phyloP scores from a whole-genome alignment of 2,113 vertebrate species.

The Myocastor coypus region DNA sequence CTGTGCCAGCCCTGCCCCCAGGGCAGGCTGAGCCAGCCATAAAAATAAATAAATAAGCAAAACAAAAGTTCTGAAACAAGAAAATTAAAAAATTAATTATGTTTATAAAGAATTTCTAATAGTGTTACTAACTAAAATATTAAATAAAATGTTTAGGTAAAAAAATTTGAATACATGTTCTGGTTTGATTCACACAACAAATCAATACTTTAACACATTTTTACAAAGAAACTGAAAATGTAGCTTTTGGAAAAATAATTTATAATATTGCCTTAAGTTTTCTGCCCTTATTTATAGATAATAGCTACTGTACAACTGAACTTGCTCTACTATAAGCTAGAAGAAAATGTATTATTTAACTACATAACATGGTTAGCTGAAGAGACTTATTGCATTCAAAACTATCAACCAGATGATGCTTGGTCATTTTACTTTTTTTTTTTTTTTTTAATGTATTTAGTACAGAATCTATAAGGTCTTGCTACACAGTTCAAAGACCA shows the following conservation, averaged over 20 bases:
- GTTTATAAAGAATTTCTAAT: constrained; percentile 38
- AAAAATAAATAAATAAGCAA: no score
- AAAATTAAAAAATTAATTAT: no score
- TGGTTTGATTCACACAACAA: constrained; percentile 46
- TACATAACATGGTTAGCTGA: constrained; percentile 19
- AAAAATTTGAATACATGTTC: constrained; percentile 39
- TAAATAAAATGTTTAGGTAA: constrained; percentile 30
- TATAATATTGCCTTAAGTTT: constrained; percentile 17
- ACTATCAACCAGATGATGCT: background rate
- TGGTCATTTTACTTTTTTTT: no score
- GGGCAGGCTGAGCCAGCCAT: no score
- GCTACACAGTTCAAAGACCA: no score
- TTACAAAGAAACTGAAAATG: constrained; percentile 34
- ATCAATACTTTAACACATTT: constrained; percentile 48
- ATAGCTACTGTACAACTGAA: background rate
- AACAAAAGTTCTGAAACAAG: no score
- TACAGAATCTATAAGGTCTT: no score
- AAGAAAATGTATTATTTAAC: background rate
- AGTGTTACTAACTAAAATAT: constrained; percentile 35
- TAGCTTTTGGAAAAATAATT: constrained; percentile 33
- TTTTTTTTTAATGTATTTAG: no score
- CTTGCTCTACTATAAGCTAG: background rate
- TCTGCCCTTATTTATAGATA: background rate
- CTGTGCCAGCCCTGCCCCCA: no score
- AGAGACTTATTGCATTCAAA: background rate